Evolutionary conservation across 2,888 invertebrate genomes (phyloP), one percentile per base, ranked within the genome.

Genomic region (Noctua comes): DNA sequence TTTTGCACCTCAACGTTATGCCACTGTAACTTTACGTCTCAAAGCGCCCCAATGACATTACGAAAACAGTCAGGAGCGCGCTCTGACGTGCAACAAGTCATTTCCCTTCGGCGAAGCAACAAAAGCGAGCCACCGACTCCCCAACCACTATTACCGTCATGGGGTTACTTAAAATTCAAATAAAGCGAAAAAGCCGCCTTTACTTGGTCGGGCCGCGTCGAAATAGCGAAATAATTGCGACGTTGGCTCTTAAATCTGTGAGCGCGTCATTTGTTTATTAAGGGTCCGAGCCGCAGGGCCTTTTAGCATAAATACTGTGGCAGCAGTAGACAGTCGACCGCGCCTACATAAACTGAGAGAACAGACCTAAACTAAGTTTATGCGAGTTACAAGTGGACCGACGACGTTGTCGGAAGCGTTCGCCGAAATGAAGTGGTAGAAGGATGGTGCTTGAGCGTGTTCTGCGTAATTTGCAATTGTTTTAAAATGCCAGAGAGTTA

Each of bases 261-360:
- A 90, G 88, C 90, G 92, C 95, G 94, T 95, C 96, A 96, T 95
- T 96, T 95, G 95, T 95, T 95, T 95, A 95, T 95, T 95, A 95
- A 93, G 92, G 92, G 92, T 86, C 93, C 90, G 90, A 87, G 91
- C 93, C 91, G 93, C 92, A 87, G 90, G 90, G 91, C 92, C 93
- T 94, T 95, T 95, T 95, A 95, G 93, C 95, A 95, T 95, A 95
- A 95, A 95, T 94, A 94, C 91, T 90, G 89, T 88, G 88, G 89
- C 87, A 88, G 88, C 79, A 87, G 87, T 86, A 86, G 88, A 89
- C 90, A 87, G 88, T 87, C 86, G 83, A 88, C 90, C 85, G 85
- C 83, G 88, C 86, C 90, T 86, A 87, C 86, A 89, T 89, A 89
- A 88, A 89, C 86, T 85, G 83, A 79, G 87, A 86, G 84, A 89